Evolutionary conservation across 2,888 invertebrate species (phyloP).

Genomic region (Bruchidius siliquastri): DNA sequence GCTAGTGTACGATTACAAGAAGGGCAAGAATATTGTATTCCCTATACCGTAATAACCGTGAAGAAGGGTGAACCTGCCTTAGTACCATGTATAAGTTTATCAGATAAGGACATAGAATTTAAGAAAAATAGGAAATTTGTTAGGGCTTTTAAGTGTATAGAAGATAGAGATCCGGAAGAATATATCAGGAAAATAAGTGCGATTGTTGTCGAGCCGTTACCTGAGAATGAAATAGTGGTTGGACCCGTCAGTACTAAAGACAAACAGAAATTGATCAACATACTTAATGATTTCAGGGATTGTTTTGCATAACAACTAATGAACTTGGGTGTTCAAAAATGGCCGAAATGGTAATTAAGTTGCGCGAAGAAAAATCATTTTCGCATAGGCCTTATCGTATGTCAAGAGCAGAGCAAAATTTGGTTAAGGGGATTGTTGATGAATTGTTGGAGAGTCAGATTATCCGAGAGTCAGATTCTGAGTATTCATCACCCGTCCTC

Average conservation of each 20-base stretch:
- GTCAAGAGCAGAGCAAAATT: slow-evolving; percentile 10
- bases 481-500: slow-evolving; percentile 13
- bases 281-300: slow-evolving; percentile 8
- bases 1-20: slow-evolving; percentile 11
- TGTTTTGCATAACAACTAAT: slow-evolving; percentile 14
- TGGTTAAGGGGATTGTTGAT: slow-evolving; percentile 9
- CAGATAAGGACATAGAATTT: slow-evolving; percentile 10
- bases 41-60: slow-evolving; percentile 7
- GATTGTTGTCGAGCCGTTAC: slow-evolving; percentile 6
- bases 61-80: slow-evolving; percentile 2
- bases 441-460: slow-evolving; percentile 10
- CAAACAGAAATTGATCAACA: slow-evolving; percentile 4
- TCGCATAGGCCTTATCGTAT: slow-evolving; percentile 25
- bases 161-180: slow-evolving; percentile 3
- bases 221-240: slow-evolving; percentile 11
- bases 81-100: slow-evolving; percentile 15
- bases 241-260: slow-evolving; percentile 25
- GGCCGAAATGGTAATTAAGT: neutral
- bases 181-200: neutral
- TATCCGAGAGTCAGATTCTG: slow-evolving; percentile 10
- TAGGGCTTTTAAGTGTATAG: slow-evolving; percentile 15
- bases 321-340: neutral
- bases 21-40: slow-evolving; percentile 15
- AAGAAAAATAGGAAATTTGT: slow-evolving; percentile 7
- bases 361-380: slow-evolving; percentile 14